phyloP scores from a whole-genome alignment of 2,888 invertebrate genomes.

The Syrphus vitripennis region DNA sequence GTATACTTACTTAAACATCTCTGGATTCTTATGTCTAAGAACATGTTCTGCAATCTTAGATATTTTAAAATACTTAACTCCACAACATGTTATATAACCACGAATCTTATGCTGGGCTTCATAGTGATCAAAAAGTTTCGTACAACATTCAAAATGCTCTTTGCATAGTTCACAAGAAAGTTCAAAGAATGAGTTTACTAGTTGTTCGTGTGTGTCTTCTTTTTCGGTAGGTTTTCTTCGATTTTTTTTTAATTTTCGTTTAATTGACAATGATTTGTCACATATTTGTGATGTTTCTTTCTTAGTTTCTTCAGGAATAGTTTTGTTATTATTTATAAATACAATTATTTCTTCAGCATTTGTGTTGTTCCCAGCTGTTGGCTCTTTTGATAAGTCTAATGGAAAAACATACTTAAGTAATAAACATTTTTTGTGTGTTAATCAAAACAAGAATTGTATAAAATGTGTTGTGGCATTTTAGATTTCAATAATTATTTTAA shows the following conservation, averaged over 20 bases:
- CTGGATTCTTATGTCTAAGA: conserved; percentile 72
- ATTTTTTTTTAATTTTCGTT: neutral
- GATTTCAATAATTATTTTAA: too few relatives aligned
- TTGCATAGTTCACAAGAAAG: conserved; percentile 70
- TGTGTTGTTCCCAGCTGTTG: neutral
- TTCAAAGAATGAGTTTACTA: conserved; percentile 39
- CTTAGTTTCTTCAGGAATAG: neutral
- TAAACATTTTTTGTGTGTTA: too few relatives aligned
- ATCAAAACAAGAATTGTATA: too few relatives aligned
- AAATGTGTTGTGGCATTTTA: too few relatives aligned
- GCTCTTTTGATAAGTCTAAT: neutral
- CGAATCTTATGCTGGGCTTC: conserved; percentile 61
- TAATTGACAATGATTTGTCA: neutral
- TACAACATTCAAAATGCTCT: conserved; percentile 34
- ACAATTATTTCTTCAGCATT: neutral
- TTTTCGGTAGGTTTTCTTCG: neutral
- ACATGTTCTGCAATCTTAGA: conserved; percentile 71
- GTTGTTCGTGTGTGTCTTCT: conserved; percentile 20
- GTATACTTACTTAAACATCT: conserved; percentile 67
- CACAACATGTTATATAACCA: conserved; percentile 72
- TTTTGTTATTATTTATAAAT: neutral
- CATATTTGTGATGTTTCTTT: neutral
- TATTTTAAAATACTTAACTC: conserved; percentile 67
- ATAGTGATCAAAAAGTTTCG: conserved; percentile 70
- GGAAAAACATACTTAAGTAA: neutral